These are phyloP conservation scores for Cyprinodon tularosa DNA, from an alignment of 2,113 vertebrate species.

Conservation along the genomic window DNA sequence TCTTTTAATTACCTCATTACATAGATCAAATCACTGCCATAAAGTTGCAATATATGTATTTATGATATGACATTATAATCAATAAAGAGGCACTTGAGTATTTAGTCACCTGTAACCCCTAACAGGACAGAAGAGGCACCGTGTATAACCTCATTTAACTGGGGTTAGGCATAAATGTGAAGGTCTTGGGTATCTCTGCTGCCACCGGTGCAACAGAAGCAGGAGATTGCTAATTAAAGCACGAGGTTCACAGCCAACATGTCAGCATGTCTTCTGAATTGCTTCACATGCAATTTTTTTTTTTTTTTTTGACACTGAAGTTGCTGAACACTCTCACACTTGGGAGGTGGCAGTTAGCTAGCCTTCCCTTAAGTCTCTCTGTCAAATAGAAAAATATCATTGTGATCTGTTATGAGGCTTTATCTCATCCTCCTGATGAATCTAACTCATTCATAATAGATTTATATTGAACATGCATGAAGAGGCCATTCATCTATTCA, in stretches of 20 bases:
- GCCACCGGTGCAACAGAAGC: conserved; percentile 11
- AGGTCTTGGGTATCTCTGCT: conserved; percentile 9
- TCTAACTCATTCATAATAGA: conserved; percentile 71
- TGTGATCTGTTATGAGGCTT: conserved; percentile 56
- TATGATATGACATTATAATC: not conserved
- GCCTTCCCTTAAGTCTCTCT: conserved; percentile 30
- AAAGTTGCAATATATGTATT: not conserved
- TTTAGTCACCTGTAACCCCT: not conserved
- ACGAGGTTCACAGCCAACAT: conserved; percentile 34
- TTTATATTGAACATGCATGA: conserved; percentile 71
- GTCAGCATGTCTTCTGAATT: conserved; percentile 41
- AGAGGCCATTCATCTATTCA: conserved; percentile 73
- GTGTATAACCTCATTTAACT: not conserved
- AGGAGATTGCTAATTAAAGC: conserved; percentile 42
- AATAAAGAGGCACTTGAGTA: not conserved
- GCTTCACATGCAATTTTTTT: conserved; percentile 33
- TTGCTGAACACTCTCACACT: conserved; percentile 28
- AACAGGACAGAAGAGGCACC: not conserved
- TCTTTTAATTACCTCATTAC: not conserved
- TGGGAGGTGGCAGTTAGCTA: conserved; percentile 29
- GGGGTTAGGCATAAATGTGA: conserved; percentile 15
- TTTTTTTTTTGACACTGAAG: conserved; percentile 6
- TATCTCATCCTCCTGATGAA: conserved; percentile 55
- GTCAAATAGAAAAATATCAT: conserved; percentile 56
- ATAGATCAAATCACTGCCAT: not conserved